phyloP scores from a whole-genome alignment of 2,888 invertebrate genomes.

The Plemyria rubiginata region DNA sequence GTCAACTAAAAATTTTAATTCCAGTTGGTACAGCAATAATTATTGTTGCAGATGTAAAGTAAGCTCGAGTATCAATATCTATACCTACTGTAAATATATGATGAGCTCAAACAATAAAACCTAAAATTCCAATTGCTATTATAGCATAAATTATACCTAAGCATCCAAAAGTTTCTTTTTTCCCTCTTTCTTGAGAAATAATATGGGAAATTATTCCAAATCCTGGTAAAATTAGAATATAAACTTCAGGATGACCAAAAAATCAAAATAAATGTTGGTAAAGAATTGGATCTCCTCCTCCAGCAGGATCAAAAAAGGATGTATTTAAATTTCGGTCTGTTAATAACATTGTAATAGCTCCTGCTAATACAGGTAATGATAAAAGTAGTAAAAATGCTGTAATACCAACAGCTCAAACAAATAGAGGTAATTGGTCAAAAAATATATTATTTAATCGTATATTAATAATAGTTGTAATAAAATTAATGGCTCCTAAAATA shows the following conservation, averaged over 20 bases:
- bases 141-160: constrained; percentile 94
- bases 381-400: constrained; percentile 84
- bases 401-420: constrained; percentile 89
- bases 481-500: constrained; percentile 91
- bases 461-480: constrained; percentile 91
- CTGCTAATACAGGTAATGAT: constrained; percentile 90
- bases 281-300: constrained; percentile 92
- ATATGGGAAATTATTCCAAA: constrained; percentile 93
- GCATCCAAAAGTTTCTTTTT: constrained; percentile 89
- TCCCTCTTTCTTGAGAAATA: constrained; percentile 89
- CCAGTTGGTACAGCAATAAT: constrained; percentile 95
- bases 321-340: constrained; percentile 93
- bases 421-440: constrained; percentile 88
- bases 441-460: constrained; percentile 86
- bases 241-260: constrained; percentile 95
- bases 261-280: constrained; percentile 95
- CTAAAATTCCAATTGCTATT: constrained; percentile 91
- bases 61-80: constrained; percentile 93
- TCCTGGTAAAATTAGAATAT: constrained; percentile 93
- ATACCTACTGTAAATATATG: constrained; percentile 94
- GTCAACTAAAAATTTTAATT: constrained; percentile 92
- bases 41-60: constrained; percentile 93
- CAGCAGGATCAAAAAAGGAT: constrained; percentile 91
- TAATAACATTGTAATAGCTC: constrained; percentile 91
- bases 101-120: constrained; percentile 94